Evolutionary conservation across 2,113 vertebrate species (phyloP).

Genomic region (Xiphophorus hellerii): DNA sequence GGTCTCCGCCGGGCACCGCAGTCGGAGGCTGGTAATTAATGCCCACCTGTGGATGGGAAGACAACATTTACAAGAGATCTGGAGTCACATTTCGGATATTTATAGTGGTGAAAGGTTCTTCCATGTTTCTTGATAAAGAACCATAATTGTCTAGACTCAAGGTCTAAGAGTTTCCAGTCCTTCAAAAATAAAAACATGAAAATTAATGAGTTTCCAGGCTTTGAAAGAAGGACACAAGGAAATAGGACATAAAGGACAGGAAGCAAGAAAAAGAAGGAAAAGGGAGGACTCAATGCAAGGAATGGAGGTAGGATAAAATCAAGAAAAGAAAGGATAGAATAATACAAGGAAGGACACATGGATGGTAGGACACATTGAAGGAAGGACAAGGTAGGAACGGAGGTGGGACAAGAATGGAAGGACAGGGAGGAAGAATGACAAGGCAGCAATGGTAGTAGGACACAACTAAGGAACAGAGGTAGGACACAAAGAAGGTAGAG

Average conservation of each 20-base stretch:
- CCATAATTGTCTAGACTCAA: background rate
- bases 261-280: background rate
- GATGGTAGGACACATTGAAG: background rate
- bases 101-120: background rate
- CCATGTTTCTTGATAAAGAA: background rate
- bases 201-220: background rate
- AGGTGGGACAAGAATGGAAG: background rate
- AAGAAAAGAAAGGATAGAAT: background rate
- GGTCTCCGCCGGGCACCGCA: conserved; percentile 85
- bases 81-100: background rate
- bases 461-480: background rate
- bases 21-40: conserved; percentile 90
- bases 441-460: background rate
- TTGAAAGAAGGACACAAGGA: background rate
- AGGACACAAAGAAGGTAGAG: background rate
- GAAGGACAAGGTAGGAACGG: background rate
- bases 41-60: conserved; percentile 80
- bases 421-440: background rate
- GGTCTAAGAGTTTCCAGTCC: background rate
- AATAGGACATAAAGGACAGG: background rate
- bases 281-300: no score
- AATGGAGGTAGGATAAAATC: background rate
- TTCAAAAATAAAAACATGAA: background rate
- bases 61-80: background rate
- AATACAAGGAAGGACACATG: background rate